Percentiles rank a stretch among this genome's conserved stretches.
Conservation (phyloP, 1,140 invertebrate species). For the Theocolax elegans region DNA sequence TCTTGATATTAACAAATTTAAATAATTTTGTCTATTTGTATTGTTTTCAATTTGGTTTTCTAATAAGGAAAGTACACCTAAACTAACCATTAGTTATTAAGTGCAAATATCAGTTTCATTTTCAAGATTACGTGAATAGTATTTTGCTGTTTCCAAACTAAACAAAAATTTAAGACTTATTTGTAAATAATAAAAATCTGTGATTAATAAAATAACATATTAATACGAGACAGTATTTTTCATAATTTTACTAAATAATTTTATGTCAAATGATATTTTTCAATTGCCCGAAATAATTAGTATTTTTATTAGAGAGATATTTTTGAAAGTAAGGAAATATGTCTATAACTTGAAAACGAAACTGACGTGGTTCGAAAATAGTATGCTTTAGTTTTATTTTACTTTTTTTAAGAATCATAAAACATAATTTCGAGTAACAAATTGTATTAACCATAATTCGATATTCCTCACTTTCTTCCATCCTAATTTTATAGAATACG, state of each 20-base stretch:
- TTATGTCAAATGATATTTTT: slow-evolving; percentile 1
- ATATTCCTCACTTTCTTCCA: slow-evolving; percentile 9
- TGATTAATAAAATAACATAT: not conserved
- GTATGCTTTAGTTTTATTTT: slow-evolving; percentile 6
- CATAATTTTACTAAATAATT: not conserved
- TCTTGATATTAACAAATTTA: not conserved
- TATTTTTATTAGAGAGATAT: not conserved
- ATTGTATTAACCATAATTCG: slow-evolving; percentile 8
- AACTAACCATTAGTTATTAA: slow-evolving; percentile 25
- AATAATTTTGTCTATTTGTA: slow-evolving; percentile 5
- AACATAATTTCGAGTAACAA: slow-evolving; percentile 1
- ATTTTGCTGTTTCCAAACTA: slow-evolving; percentile 11
- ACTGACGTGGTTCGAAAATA: slow-evolving; percentile 12
- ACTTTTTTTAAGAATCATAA: slow-evolving; percentile 2
- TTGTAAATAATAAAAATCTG: not conserved
- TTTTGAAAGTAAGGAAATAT: not conserved
- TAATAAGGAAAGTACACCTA: not conserved
- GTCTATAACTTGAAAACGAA: slow-evolving; percentile 33
- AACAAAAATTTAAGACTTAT: no score
- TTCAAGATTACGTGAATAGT: slow-evolving; percentile 15
- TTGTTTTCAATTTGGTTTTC: slow-evolving; percentile 36
- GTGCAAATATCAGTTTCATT: slow-evolving; percentile 33
- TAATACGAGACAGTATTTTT: not conserved
- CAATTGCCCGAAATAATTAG: no score
- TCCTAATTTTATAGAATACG: slow-evolving; percentile 24